These are phyloP conservation scores for Cynocephalus volans DNA, from an alignment of 2,113 vertebrate genomes.

Conservation along the genomic window DNA sequence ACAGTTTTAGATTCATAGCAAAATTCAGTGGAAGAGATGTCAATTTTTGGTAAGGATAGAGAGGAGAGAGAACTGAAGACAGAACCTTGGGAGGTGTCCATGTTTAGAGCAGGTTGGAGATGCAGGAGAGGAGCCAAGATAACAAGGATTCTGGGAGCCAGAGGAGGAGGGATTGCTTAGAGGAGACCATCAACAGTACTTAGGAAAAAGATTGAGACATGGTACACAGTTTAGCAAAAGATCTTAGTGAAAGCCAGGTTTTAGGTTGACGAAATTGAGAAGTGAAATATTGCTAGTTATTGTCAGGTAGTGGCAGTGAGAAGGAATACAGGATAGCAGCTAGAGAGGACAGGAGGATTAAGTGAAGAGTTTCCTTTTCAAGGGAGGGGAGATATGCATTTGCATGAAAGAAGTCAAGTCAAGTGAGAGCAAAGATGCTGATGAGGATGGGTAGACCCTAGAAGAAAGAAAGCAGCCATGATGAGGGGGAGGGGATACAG, in stretches of 20 bases:
- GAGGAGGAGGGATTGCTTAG: not conserved
- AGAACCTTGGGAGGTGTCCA: not conserved
- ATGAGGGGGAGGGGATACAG: not conserved
- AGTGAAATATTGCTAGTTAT: not conserved
- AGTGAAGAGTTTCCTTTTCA: not conserved
- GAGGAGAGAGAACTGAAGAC: not conserved
- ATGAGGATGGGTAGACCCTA: not conserved
- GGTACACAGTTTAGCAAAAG: not conserved
- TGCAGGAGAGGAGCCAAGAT: not conserved
- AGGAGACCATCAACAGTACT: not conserved
- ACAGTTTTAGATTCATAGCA: not conserved
- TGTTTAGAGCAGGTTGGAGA: not conserved
- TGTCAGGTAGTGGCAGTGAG: not conserved
- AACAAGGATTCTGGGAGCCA: not conserved
- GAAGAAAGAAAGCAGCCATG: not conserved
- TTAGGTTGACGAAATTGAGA: not conserved
- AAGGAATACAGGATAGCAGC: not conserved
- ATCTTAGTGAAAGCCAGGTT: not conserved
- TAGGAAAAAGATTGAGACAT: not conserved
- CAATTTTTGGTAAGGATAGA: not conserved
- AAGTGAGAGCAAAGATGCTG: not conserved
- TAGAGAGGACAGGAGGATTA: not conserved
- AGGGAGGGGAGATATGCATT: not conserved
- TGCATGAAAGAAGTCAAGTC: not conserved
- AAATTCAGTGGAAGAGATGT: not conserved